Base-by-base conservation (phyloP, 1,140 invertebrate genomes). In the Drosophila pallidifrons region DNA sequence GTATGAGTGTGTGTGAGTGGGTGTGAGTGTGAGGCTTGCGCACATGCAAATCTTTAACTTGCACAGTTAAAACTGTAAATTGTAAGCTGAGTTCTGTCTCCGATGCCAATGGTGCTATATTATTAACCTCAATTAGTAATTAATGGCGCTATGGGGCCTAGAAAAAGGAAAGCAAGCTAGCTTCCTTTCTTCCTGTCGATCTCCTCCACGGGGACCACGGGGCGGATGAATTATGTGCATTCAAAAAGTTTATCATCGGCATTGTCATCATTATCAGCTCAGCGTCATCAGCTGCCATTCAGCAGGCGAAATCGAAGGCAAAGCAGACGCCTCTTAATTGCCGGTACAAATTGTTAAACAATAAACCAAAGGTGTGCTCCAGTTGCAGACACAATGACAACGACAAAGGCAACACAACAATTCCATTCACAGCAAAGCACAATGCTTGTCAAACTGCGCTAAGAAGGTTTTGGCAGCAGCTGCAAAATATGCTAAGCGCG, bases 61-160 rank as follows among this genome's bases (percentile, higher is more conserved):
- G 58, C 8, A 35, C 52, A 28, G 58, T 70, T 64, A 43, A 74
- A 74, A 60, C 32, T 43, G 58, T 71, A 61, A 61, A 58, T 15
- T 52, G 38, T 25, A 41, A 64, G 10, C 35, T 16, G 13, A 15
- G 30, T n/a, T 32, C 28, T 3, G 28, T n/a, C 20, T n/a, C 49
- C 10, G 2, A 7, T 8, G 7, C 45, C 20, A n/a, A 13, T 59
- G 78, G 65, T 68, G 64, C 80, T 67, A 71, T 59, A 77, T 83
- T 80, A 88, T 88, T 83, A 88, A 88, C 77, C 80, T 83, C 82
- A 83, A 87, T 87, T 87, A 88, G 69, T 60, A 65, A 80, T 80
- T 82, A 80, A 87, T 88, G 65, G 58, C 73, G 49, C 61, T 63
- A 46, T 45, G 57, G 28, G 11, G 28, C 52, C 25, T 30, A n/a